Percentiles rank a stretch among this genome's conserved stretches.
These are phyloP conservation scores for Hydriomena furcata DNA, from an alignment of 2,888 invertebrate species.

Conservation along the genomic window DNA sequence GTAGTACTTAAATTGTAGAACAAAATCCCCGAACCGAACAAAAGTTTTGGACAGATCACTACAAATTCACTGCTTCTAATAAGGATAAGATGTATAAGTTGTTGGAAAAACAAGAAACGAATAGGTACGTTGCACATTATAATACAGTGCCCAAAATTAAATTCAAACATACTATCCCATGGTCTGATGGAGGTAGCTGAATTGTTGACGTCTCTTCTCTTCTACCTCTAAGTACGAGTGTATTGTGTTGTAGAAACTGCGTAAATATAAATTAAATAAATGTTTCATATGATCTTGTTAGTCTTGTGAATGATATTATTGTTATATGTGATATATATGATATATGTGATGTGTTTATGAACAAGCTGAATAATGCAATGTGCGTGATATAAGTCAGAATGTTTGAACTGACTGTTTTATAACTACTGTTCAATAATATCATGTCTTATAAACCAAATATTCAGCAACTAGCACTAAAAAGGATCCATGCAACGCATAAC, in stretches of 20 bases:
- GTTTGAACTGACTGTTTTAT: not conserved
- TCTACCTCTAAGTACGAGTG: slow-evolving; percentile 80
- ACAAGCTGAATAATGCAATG: slow-evolving; percentile 28
- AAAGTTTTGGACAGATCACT: not conserved
- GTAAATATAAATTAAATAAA: slow-evolving; percentile 63
- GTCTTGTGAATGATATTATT: slow-evolving; percentile 30
- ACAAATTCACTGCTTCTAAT: slow-evolving; percentile 4
- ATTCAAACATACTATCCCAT: slow-evolving; percentile 69
- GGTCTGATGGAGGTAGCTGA: slow-evolving; percentile 69
- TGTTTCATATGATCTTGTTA: slow-evolving; percentile 46
- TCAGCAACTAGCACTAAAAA: slow-evolving; percentile 4
- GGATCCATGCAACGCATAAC: slow-evolving; percentile 22
- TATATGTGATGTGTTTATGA: slow-evolving; percentile 21
- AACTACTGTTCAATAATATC: not conserved
- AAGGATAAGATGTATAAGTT: slow-evolving; percentile 24
- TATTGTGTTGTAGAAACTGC: slow-evolving; percentile 79
- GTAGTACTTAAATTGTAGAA: slow-evolving; percentile 3
- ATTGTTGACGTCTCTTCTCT: slow-evolving; percentile 65
- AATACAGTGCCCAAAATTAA: slow-evolving; percentile 66
- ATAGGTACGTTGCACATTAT: slow-evolving; percentile 51
- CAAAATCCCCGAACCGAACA: not conserved
- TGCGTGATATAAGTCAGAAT: slow-evolving; percentile 11
- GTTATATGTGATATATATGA: slow-evolving; percentile 27
- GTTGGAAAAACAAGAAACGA: slow-evolving; percentile 27
- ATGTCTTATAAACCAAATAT: not conserved